Conservation (phyloP, 2,113 vertebrate genomes). For the Tylochromis polylepis region DNA sequence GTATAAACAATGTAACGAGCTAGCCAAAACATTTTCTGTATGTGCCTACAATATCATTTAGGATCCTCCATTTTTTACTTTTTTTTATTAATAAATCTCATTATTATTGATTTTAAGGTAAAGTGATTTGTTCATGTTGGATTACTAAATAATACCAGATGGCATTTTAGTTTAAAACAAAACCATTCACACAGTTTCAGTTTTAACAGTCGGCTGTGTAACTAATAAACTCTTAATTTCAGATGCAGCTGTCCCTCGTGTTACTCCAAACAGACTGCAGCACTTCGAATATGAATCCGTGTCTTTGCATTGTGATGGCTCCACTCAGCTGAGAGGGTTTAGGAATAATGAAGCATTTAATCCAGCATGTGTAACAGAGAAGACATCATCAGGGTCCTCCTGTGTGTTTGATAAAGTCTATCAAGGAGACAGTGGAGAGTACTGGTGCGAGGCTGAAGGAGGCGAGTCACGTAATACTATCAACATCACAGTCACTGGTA, state of each 20-base stretch:
- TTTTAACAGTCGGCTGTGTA: neutral
- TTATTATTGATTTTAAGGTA: neutral
- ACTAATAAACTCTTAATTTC: neutral
- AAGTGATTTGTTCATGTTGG: rapidly evolving
- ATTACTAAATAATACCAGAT: rapidly evolving
- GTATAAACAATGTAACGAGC: rapidly evolving
- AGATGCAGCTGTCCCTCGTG: rapidly evolving
- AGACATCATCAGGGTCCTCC: neutral
- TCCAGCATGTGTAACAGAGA: neutral
- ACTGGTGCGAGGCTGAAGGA: neutral
- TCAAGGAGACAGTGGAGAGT: neutral
- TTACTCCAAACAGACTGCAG: neutral
- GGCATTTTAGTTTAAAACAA: neutral
- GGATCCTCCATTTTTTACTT: neutral
- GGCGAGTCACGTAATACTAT: neutral
- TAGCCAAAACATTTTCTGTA: neutral
- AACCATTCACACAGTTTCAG: neutral
- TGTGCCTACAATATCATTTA: rapidly evolving
- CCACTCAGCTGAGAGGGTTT: neutral
- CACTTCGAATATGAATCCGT: neutral
- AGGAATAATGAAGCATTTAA: neutral
- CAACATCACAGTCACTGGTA: neutral
- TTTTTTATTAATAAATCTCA: neutral
- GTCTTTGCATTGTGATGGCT: neutral
- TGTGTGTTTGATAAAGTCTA: neutral